Percentiles rank a stretch among this genome's conserved stretches.
These are phyloP conservation scores for Hemitrygon akajei DNA, from an alignment of 2,797 vertebrate species.

Conservation along the genomic window DNA sequence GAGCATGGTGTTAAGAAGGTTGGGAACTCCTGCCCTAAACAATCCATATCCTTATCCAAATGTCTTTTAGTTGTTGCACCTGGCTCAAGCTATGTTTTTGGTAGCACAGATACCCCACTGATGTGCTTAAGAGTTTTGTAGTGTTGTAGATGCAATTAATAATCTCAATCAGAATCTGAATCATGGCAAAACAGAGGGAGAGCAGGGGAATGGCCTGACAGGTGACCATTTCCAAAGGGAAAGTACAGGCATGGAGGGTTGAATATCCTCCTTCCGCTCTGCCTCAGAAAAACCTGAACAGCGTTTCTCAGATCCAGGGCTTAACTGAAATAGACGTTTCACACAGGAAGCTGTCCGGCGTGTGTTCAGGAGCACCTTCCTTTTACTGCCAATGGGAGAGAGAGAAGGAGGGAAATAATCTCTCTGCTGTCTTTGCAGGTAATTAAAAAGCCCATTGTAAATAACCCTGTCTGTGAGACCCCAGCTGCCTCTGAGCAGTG, in stretches of 20 bases:
- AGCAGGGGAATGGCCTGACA: neutral
- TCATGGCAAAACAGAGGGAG: neutral
- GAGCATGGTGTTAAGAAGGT: too few relatives aligned
- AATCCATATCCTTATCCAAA: too few relatives aligned
- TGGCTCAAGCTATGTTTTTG: too few relatives aligned
- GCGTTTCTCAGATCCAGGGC: neutral
- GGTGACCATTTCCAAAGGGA: neutral
- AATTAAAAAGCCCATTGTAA: too few relatives aligned
- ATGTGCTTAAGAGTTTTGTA: too few relatives aligned
- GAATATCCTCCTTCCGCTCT: neutral
- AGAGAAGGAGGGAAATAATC: too few relatives aligned
- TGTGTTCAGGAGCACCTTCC: neutral
- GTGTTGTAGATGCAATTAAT: too few relatives aligned
- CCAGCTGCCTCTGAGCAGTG: slow-evolving; percentile 31
- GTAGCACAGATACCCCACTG: too few relatives aligned
- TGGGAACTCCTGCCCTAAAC: too few relatives aligned
- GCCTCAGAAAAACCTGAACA: neutral
- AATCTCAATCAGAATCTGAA: too few relatives aligned
- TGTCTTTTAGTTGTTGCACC: too few relatives aligned
- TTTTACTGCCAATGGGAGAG: neutral
- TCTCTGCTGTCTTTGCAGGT: too few relatives aligned
- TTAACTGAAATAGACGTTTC: neutral
- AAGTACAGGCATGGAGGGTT: neutral
- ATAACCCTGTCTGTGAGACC: slow-evolving; percentile 14
- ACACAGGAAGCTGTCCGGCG: neutral